These are phyloP conservation scores for Antitype chi DNA, from an alignment of 2,888 invertebrate species.

Conservation along the genomic window DNA sequence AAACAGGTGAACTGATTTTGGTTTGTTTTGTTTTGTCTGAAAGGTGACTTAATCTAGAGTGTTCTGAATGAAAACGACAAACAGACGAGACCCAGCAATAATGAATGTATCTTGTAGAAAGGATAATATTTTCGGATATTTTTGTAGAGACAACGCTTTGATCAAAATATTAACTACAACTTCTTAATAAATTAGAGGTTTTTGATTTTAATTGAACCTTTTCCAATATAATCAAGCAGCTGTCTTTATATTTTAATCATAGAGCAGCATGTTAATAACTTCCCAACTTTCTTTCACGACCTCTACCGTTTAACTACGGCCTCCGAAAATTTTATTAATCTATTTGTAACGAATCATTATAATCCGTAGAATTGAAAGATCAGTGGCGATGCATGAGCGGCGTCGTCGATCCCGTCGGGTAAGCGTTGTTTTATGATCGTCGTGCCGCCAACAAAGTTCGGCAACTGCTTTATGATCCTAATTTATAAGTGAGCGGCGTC, in stretches of 20 bases:
- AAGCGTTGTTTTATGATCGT: constrained; percentile 89
- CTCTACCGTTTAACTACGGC: background rate
- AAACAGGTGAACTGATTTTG: no score
- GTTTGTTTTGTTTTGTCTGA: no score
- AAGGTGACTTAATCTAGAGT: no score
- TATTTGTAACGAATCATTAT: constrained; percentile 59
- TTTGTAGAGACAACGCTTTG: no score
- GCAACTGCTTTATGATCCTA: constrained; percentile 90
- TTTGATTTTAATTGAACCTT: no score
- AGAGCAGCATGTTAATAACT: background rate
- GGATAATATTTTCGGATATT: no score
- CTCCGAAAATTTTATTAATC: constrained; percentile 35
- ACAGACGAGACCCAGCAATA: no score
- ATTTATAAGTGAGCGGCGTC: constrained; percentile 90
- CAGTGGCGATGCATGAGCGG: constrained; percentile 72
- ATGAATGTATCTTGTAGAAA: no score
- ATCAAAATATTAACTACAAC: no score
- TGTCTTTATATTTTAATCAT: background rate
- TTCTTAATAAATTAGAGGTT: no score
- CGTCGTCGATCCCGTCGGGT: constrained; percentile 78
- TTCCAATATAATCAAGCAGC: background rate
- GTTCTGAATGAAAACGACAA: no score
- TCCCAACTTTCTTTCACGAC: background rate
- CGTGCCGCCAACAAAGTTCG: constrained; percentile 89
- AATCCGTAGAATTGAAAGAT: constrained; percentile 84